Percentiles rank a stretch among this genome's conserved stretches.
These are phyloP conservation scores for Potamilus streckersoni DNA, from an alignment of 1,140 invertebrate species.

Conservation along the genomic window DNA sequence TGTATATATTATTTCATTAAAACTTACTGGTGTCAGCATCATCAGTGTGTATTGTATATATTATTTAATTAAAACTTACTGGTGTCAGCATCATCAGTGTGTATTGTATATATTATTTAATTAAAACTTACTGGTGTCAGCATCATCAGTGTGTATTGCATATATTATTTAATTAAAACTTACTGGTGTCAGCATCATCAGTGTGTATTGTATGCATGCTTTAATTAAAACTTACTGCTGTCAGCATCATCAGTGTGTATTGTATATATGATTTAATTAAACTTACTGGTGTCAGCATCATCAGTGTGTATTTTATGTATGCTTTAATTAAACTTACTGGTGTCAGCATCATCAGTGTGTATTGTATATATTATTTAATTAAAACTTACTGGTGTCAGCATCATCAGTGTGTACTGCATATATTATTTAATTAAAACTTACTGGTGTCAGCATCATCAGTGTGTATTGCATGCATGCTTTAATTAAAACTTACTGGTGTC, in stretches of 20 bases:
- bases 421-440: conserved; percentile 14
- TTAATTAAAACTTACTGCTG: conserved; percentile 51
- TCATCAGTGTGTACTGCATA: conserved; percentile 77
- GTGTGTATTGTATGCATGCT: conserved; percentile 72
- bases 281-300: conserved; percentile 74
- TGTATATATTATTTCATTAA: too few species aligned
- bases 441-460: conserved; percentile 77
- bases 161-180: too few species aligned
- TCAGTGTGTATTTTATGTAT: conserved; percentile 75
- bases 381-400: conserved; percentile 71
- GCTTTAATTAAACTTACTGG: conserved; percentile 38
- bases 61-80: conserved; percentile 31
- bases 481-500: conserved; percentile 55
- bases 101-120: conserved; percentile 66
- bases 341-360: conserved; percentile 82
- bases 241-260: conserved; percentile 83
- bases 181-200: conserved; percentile 77
- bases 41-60: conserved; percentile 77
- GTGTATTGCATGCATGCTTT: conserved; percentile 72
- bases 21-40: conserved; percentile 72
- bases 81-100: conserved; percentile 80
- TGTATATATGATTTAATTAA: too few species aligned
- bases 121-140: conserved; percentile 69
- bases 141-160: conserved; percentile 81
- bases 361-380: conserved; percentile 48